Evolutionary conservation across 2,888 invertebrate genomes (phyloP), one percentile per base, ranked within the genome.

Genomic region (Pyrrhia umbra): DNA sequence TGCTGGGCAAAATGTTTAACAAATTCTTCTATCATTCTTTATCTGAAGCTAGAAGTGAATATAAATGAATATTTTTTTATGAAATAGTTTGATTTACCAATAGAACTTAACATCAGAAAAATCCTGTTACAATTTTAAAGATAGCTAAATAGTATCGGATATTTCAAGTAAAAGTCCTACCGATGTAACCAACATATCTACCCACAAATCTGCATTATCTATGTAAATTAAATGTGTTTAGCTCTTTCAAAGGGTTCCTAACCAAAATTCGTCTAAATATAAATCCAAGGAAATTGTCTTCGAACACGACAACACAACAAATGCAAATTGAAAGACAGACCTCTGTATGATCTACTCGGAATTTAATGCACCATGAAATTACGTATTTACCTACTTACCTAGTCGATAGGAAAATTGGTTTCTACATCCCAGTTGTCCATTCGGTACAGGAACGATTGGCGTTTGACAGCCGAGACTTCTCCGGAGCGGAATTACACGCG

Each of bases 331-430:
- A 68, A 66, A 80, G 77, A 75, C 79, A 76, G 80, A 77, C 85
- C 84, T 76, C 80, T 85, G 76, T 87, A 87, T 91, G 87, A 92
- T 91, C 88, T 88, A 85, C 86, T 89, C 83, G 79, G 85, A 87
- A 90, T 89, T 91, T 90, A 92, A 93, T 90, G 89, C 85, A 85
- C 81, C 92, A 88, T 92, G 92, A 93, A 93, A 93, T 93, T 91
- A 92, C 92, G 89, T 92, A 89, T 92, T 92, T 92, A 92, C 93
- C 93, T 92, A 91, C 92, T 91, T 92, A 92, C 86, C 89, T 92
- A 93, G 87, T 93, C 92, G 88, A 84, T 87, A 82, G 88, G 92
- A 92, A 93, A 93, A 93, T 93, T 93, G 93, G 87, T 89, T 92
- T 89, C 86, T 83, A 86, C 85, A 88, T 86, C 82, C 85, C 81